Evolutionary conservation across 2,797 vertebrate genomes (phyloP).

Genomic region (Cuculus canorus): DNA sequence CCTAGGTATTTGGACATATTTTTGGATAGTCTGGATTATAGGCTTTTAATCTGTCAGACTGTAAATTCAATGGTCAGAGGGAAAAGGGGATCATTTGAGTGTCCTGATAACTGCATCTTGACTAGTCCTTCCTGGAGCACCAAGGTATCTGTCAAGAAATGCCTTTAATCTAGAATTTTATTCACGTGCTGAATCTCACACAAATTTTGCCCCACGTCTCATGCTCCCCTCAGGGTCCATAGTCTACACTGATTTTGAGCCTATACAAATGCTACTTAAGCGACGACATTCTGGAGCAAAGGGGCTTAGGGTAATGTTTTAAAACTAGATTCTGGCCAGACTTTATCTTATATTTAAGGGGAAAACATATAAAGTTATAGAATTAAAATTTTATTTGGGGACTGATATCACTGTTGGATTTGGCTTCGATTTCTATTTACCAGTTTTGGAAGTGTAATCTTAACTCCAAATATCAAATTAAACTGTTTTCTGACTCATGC

Average conservation of each 20-base stretch:
- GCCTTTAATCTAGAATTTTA: background rate
- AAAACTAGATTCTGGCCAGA: background rate
- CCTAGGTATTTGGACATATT: background rate
- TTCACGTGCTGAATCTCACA: background rate
- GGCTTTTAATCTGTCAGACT: background rate
- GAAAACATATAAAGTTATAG: background rate
- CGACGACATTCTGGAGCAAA: background rate
- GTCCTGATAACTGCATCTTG: background rate
- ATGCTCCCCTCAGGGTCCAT: background rate
- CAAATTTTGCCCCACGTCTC: background rate
- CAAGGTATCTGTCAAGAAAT: background rate
- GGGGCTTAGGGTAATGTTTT: background rate
- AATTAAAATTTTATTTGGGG: background rate
- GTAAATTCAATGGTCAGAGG: background rate
- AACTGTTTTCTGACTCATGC: background rate
- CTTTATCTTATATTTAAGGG: background rate
- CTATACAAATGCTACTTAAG: background rate
- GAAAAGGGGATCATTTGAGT: background rate
- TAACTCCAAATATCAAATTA: background rate
- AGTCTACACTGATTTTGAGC: background rate
- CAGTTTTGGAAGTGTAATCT: background rate
- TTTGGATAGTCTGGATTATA: background rate
- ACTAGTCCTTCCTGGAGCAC: background rate
- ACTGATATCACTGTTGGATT: background rate
- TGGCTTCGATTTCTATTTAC: background rate